Percentiles rank a stretch among this genome's conserved stretches.
Conservation (phyloP, 2,888 invertebrate genomes). For the Diarsia dahlii region DNA sequence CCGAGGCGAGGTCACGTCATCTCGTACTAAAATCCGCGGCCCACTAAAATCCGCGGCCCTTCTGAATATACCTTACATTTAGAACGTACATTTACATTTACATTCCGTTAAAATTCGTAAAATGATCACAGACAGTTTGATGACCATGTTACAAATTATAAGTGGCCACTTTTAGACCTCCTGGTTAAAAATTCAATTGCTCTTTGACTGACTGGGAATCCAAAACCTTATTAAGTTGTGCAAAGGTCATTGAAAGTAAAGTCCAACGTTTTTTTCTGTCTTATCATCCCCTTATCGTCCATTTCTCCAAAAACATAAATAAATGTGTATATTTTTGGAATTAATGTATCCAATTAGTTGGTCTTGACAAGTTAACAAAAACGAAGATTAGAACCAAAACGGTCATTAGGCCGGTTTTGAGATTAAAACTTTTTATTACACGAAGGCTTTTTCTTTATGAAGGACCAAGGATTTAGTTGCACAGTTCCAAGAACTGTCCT, state of each 20-base stretch:
- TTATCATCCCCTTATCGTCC: not conserved
- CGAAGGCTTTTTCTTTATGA: not conserved
- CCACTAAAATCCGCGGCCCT: too few species aligned
- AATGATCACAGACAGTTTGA: too few species aligned
- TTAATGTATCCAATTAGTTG: constrained; percentile 10
- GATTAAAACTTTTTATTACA: not conserved
- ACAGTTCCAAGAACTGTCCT: not conserved
- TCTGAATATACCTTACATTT: too few species aligned
- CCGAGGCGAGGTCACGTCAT: too few species aligned
- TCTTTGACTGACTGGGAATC: not conserved
- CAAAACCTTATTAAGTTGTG: not conserved
- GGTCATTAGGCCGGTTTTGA: not conserved
- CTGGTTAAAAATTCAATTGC: not conserved
- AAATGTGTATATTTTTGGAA: not conserved
- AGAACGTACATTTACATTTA: too few species aligned
- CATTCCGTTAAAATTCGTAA: too few species aligned
- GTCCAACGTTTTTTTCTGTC: not conserved
- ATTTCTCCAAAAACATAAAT: not conserved
- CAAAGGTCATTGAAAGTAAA: not conserved
- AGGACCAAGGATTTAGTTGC: not conserved
- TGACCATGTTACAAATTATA: too few species aligned
- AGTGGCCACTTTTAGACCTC: too few species aligned
- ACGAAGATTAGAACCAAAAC: not conserved
- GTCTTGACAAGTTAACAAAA: not conserved
- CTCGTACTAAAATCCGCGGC: too few species aligned